Conservation (phyloP, 2,888 invertebrate species). For the Euclidia mi region DNA sequence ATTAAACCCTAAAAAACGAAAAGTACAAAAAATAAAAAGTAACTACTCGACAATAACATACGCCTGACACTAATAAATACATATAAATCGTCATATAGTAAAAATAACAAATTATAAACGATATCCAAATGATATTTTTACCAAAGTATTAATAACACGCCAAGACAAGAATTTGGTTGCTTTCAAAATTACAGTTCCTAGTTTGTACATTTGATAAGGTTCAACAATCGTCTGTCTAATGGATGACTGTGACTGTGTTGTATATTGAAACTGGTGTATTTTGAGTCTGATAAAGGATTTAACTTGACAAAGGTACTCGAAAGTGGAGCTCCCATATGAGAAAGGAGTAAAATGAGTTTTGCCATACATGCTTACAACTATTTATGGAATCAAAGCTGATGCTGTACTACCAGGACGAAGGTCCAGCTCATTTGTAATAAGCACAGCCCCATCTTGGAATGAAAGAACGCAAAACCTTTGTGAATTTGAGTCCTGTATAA, state of each 20-base stretch:
- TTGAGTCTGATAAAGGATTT: background rate
- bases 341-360: no score
- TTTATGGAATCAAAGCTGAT: no score
- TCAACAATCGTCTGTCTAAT: background rate
- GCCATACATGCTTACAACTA: no score
- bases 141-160: slow-evolving; percentile 28
- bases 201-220: slow-evolving; percentile 7
- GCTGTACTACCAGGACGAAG: no score
- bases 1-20: background rate
- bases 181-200: slow-evolving; percentile 48
- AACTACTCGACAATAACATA: slow-evolving; percentile 12
- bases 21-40: slow-evolving; percentile 21
- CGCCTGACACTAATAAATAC: slow-evolving; percentile 7
- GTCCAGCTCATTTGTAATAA: no score
- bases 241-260: background rate
- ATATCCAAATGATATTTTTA: slow-evolving; percentile 33
- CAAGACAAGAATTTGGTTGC: slow-evolving; percentile 13
- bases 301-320: background rate
- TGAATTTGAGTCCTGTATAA: background rate
- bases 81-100: slow-evolving; percentile 11
- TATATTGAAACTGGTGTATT: background rate
- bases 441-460: no score
- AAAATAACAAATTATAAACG: slow-evolving; percentile 15
- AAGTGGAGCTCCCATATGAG: no score
- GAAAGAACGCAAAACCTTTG: no score